Evolutionary conservation across 2,113 vertebrate species (phyloP).

Genomic region (Neogale vison): DNA sequence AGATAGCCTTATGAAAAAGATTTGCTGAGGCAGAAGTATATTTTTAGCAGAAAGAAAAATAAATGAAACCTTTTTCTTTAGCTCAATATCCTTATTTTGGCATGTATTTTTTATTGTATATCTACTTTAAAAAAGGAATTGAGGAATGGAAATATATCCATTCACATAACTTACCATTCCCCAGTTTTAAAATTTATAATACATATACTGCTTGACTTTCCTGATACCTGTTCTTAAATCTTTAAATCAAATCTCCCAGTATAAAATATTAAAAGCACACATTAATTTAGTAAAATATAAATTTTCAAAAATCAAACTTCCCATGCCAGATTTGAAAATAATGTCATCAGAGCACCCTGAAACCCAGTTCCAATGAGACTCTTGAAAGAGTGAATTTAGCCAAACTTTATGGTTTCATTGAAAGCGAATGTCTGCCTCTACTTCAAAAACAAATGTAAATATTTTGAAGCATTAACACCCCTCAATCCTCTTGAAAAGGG

Average conservation of each 20-base stretch:
- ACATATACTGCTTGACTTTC: background rate
- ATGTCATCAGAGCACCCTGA: background rate
- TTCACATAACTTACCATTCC: slow-evolving; percentile 1
- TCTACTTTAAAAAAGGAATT: slow-evolving; percentile 43
- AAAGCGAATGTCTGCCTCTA: slow-evolving; percentile 47
- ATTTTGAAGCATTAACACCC: slow-evolving; percentile 12
- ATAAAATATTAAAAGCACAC: slow-evolving; percentile 30
- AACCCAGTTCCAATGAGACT: background rate
- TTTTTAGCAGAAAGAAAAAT: slow-evolving; percentile 72
- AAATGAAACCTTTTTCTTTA: slow-evolving; percentile 61
- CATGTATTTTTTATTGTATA: slow-evolving; percentile 6
- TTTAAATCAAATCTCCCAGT: slow-evolving; percentile 1
- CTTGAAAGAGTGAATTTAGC: slow-evolving; percentile 36
- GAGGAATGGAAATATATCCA: slow-evolving; percentile 65
- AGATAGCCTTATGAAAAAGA: slow-evolving; percentile 83
- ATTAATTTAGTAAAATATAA: background rate
- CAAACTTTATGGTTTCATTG: background rate
- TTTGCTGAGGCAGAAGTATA: slow-evolving; percentile 61
- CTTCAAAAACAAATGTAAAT: slow-evolving; percentile 58
- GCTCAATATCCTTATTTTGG: slow-evolving; percentile 49
- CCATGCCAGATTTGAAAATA: slow-evolving; percentile 39
- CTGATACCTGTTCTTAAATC: background rate
- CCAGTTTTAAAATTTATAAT: background rate
- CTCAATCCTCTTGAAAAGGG: slow-evolving; percentile 30
- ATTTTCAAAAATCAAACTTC: background rate